Conservation (phyloP, 2,888 invertebrate species). For the Eulithis testata region DNA sequence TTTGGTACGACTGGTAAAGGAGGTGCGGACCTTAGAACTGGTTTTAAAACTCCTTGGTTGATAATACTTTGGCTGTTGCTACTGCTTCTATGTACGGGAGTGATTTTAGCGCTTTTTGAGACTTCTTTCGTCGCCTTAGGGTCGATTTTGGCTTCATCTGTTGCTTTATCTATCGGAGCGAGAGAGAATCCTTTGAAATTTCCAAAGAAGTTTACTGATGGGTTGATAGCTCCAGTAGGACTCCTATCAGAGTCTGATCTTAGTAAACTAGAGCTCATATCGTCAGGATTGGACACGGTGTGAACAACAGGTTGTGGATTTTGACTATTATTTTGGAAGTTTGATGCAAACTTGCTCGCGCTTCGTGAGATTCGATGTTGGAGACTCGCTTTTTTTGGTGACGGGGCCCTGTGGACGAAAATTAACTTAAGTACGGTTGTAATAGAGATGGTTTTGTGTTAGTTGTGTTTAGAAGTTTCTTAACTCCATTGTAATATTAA, state of each 20-base stretch:
- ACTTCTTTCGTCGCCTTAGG: constrained; percentile 44
- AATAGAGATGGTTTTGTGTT: constrained; percentile 19
- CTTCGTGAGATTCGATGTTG: constrained; percentile 76
- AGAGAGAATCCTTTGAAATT: constrained; percentile 94
- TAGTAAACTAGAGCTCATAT: constrained; percentile 88
- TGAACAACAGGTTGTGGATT: constrained; percentile 74
- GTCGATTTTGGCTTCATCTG: constrained; percentile 38
- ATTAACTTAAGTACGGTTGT: constrained; percentile 16
- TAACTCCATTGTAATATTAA: too few relatives aligned
- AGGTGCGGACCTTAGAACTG: constrained; percentile 85
- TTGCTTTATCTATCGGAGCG: constrained; percentile 84
- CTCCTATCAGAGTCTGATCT: constrained; percentile 80
- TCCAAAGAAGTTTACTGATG: constrained; percentile 89
- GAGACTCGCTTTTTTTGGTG: constrained; percentile 76
- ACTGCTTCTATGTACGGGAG: constrained; percentile 74
- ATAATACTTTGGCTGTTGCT: constrained; percentile 70
- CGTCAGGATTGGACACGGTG: constrained; percentile 86
- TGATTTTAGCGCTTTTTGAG: constrained; percentile 82
- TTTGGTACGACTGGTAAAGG: constrained; percentile 86
- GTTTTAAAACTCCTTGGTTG: constrained; percentile 67
- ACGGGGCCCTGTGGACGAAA: constrained; percentile 63
- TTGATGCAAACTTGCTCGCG: constrained; percentile 77
- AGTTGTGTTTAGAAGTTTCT: neutral
- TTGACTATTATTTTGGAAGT: constrained; percentile 70
- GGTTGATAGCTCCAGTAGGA: constrained; percentile 75